These are phyloP conservation scores for Mus caroli DNA, from an alignment of 2,797 vertebrate species.

Conservation along the genomic window DNA sequence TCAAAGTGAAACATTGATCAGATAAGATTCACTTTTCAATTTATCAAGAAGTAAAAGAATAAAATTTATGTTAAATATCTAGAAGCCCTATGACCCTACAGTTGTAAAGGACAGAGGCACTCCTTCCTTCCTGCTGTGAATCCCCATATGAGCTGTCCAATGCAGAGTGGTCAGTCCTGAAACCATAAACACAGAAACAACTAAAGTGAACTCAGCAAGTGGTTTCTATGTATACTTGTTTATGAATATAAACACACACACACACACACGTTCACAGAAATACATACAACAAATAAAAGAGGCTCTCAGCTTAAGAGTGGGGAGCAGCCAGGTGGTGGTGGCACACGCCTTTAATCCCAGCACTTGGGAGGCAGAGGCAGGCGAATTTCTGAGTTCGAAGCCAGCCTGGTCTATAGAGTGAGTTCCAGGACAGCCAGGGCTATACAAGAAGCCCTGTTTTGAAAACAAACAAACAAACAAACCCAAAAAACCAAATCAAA, in stretches of 20 bases:
- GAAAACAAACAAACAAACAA: no score
- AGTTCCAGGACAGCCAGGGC: no score
- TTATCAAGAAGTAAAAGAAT: background rate
- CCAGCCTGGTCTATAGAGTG: no score
- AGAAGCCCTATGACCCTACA: background rate
- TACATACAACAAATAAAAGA: background rate
- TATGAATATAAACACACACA: background rate
- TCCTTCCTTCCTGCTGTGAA: background rate
- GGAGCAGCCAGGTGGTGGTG: no score
- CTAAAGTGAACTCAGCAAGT: background rate
- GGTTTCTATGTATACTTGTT: background rate
- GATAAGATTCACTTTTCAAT: background rate
- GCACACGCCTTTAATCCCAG: no score
- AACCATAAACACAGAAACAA: no score
- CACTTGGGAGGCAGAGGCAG: no score
- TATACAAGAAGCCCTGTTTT: no score
- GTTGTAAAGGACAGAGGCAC: background rate
- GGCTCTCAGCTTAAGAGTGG: background rate
- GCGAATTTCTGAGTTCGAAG: no score
- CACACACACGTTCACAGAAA: background rate
- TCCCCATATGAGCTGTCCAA: background rate
- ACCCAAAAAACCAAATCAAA: no score
- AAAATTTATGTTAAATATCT: slow-evolving; percentile 10
- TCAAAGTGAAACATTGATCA: background rate
- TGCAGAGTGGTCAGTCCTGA: background rate